Conservation (phyloP, 1,140 invertebrate genomes). For the Drosophila hydei region DNA sequence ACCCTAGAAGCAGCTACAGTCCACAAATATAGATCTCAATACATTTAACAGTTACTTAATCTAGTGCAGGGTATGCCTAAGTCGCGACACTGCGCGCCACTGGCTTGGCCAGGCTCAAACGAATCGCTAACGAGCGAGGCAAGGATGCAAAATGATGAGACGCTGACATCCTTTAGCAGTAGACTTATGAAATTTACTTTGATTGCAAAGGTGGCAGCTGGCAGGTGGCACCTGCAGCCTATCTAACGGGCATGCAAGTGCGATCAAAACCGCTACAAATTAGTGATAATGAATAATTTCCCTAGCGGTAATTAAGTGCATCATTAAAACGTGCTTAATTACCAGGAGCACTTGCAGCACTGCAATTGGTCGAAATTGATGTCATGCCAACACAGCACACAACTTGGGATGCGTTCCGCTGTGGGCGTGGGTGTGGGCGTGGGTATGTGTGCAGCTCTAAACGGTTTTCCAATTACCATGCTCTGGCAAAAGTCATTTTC, state of each 20-base stretch:
- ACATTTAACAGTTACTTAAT: not conserved
- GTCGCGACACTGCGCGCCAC: not conserved
- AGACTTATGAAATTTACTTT: slow-evolving; percentile 35
- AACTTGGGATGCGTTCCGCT: not conserved
- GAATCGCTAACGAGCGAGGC: slow-evolving; percentile 62
- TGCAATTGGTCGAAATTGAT: slow-evolving; percentile 48
- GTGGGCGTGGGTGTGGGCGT: slow-evolving; percentile 13
- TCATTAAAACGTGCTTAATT: slow-evolving; percentile 68
- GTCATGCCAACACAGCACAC: slow-evolving; percentile 18
- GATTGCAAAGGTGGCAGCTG: slow-evolving; percentile 36
- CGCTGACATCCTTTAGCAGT: slow-evolving; percentile 34
- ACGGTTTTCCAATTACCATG: slow-evolving; percentile 70
- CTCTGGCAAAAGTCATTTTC: slow-evolving; percentile 72
- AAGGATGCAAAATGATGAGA: slow-evolving; percentile 33
- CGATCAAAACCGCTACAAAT: slow-evolving; percentile 51
- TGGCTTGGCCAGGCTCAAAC: slow-evolving; percentile 23
- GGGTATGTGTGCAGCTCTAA: slow-evolving; percentile 48
- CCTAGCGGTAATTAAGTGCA: slow-evolving; percentile 71
- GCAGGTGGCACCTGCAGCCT: slow-evolving; percentile 1
- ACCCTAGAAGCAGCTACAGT: not conserved
- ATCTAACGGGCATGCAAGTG: slow-evolving; percentile 25
- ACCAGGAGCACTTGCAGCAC: slow-evolving; percentile 24
- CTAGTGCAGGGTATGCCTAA: slow-evolving; percentile 17
- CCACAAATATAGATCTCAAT: not conserved
- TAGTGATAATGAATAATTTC: slow-evolving; percentile 79